Conservation (phyloP, 2,888 invertebrate species). For the Melanostoma scalare region DNA sequence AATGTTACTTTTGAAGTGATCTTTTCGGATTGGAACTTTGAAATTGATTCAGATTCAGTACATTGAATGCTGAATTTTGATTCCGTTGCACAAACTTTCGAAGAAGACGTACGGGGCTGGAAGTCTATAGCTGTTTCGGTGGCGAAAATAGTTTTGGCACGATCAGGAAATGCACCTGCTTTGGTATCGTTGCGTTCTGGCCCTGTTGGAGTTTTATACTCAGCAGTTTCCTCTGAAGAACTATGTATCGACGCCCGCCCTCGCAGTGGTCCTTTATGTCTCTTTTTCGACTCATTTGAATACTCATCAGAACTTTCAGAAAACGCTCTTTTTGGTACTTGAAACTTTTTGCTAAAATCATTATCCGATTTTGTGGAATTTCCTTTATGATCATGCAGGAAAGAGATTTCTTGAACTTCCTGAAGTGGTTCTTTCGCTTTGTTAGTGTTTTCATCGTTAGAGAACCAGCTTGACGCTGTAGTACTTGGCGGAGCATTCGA, state of each 20-base stretch:
- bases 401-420: too few species aligned
- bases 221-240: background rate
- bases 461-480: too few species aligned
- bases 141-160: constrained; percentile 1
- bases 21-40: constrained; percentile 3
- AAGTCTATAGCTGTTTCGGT: constrained; percentile 74
- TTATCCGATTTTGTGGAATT: background rate
- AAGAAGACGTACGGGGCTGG: constrained; percentile 77
- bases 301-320: constrained; percentile 42
- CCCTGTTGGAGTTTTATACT: background rate
- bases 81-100: constrained; percentile 76
- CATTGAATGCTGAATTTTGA: constrained; percentile 53
- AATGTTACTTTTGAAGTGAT: constrained; percentile 70
- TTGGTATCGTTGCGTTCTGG: background rate
- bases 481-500: too few species aligned
- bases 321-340: constrained; percentile 4
- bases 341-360: background rate
- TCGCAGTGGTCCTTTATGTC: constrained; percentile 9
- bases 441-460: too few species aligned
- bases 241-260: constrained; percentile 48
- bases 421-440: too few species aligned
- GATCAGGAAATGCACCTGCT: background rate
- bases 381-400: too few species aligned
- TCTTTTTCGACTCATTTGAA: constrained; percentile 18
- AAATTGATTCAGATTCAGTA: background rate